phyloP scores from a whole-genome alignment of 2,888 invertebrate species.

The Yponomeuta cagnagella region DNA sequence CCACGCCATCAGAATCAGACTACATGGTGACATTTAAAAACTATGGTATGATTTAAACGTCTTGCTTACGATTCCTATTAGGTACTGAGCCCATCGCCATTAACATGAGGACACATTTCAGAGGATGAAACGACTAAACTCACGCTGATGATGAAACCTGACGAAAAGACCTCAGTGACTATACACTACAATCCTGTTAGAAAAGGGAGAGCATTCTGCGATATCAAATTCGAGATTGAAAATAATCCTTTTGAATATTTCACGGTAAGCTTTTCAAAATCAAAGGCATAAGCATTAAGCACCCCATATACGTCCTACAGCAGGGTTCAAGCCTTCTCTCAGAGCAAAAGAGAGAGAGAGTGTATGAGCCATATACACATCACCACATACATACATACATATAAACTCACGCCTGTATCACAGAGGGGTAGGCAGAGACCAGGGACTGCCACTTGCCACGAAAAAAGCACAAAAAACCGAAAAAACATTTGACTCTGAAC shows the following conservation, averaged over 20 bases:
- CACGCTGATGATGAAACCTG: constrained; percentile 40
- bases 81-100: background rate
- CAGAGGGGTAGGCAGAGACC: no score
- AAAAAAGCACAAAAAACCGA: no score
- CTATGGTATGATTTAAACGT: constrained; percentile 33
- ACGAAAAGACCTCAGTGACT: constrained; percentile 38
- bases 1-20: constrained; percentile 30
- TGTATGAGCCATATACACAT: no score
- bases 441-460: no score
- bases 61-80: background rate
- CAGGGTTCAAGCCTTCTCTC: no score
- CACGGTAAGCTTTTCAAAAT: constrained; percentile 35
- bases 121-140: constrained; percentile 38
- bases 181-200: constrained; percentile 52
- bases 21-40: constrained; percentile 33
- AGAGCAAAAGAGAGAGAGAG: no score
- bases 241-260: constrained; percentile 63
- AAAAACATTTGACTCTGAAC: no score
- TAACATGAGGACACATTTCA: constrained; percentile 21
- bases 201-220: constrained; percentile 52
- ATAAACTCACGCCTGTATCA: no score
- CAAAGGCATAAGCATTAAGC: no score
- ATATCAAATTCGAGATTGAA: constrained; percentile 46
- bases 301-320: no score
- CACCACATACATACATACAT: no score